A percentile compares a stretch with the other conserved stretches of the same genome.
These are phyloP conservation scores for Saturnia pavonia DNA, from an alignment of 2,888 invertebrate species.

Conservation along the genomic window DNA sequence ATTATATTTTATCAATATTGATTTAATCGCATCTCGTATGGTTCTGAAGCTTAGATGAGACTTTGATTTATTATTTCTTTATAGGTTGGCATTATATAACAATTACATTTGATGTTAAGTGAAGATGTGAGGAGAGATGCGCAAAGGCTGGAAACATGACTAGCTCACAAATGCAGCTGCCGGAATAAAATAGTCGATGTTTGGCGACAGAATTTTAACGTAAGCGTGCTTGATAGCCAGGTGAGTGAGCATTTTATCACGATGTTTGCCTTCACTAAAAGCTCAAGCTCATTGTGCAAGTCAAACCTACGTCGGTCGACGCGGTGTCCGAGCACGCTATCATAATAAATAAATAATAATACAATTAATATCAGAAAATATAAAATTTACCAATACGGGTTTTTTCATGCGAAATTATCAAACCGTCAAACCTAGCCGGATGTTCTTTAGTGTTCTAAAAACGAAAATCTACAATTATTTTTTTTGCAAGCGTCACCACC, in stretches of 20 bases:
- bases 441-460: no score
- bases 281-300: background rate
- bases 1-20: background rate
- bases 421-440: no score
- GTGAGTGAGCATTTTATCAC: background rate
- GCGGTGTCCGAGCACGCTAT: no score
- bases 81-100: no score
- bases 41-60: background rate
- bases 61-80: no score
- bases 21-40: background rate
- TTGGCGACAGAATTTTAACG: background rate
- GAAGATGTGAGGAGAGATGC: background rate
- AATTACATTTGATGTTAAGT: background rate
- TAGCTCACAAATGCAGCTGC: background rate
- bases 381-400: no score
- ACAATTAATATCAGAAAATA: no score
- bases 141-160: background rate
- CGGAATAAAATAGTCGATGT: background rate
- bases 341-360: no score
- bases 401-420: no score
- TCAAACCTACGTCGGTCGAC: background rate
- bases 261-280: background rate
- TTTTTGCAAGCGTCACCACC: no score
- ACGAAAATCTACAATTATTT: no score
- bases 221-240: background rate